Conservation (phyloP, 2,888 invertebrate genomes). For the Cephus nigrinus region DNA sequence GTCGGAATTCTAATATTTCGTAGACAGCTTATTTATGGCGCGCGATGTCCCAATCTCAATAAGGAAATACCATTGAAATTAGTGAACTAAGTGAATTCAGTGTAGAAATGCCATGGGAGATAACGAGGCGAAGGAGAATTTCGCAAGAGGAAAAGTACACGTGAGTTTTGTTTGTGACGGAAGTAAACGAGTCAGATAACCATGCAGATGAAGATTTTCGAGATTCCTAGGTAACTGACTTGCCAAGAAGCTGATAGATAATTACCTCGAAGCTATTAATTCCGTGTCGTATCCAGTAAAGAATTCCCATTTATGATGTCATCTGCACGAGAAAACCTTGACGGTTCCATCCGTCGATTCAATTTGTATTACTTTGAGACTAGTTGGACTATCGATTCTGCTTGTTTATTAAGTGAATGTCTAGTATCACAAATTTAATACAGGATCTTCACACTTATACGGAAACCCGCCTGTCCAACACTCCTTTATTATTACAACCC, state of each 20-base stretch:
- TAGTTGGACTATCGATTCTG: background rate
- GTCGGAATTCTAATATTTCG: background rate
- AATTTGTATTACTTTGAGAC: background rate
- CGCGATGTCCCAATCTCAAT: background rate
- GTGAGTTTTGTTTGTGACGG: background rate
- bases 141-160: background rate
- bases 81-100: background rate
- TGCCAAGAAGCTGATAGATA: slow-evolving; percentile 1
- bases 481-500: background rate
- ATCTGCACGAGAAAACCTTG: background rate
- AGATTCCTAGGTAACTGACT: background rate
- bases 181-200: background rate
- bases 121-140: background rate
- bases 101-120: background rate
- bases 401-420: background rate
- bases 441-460: background rate
- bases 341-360: background rate
- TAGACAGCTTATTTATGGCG: background rate
- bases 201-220: background rate
- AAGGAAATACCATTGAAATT: background rate
- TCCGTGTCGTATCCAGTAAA: slow-evolving; percentile 18
- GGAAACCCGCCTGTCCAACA: background rate
- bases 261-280: slow-evolving; percentile 32
- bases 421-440: background rate
- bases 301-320: slow-evolving; percentile 3